Base-by-base conservation (phyloP, 1,140 invertebrate genomes). In the Drosophila trapezifrons region DNA sequence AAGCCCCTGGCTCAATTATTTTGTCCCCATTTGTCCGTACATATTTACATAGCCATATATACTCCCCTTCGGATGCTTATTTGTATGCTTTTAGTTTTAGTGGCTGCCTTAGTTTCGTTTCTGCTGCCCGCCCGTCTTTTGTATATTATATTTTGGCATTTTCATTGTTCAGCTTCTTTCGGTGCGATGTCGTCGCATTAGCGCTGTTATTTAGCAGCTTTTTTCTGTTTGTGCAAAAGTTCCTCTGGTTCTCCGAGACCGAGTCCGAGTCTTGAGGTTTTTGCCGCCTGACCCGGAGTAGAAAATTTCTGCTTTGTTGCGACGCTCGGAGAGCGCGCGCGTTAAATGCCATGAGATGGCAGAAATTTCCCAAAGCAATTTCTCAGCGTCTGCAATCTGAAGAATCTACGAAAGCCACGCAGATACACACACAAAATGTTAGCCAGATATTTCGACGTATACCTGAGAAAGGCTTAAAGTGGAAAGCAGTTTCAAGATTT, bases 341-440 rank as follows among this genome's bases (percentile, higher is more conserved):
- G 46, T 87, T 89, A 87, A 87, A 87, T 87, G 67, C 66, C 79
- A 87, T 87, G 84, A 87, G 72, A 83, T 83, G 80, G 77, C 76
- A 83, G 12, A 83, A 86, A 67, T 76, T 40, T 60, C 45, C 54
- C 54, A 57, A 45, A 62, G 51, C 52, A 13, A 59, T 64, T 80
- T 62, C 38, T 42, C 35, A 10, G 37, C 35, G 54, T 62, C 57
- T 69, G 58, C 73, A 58, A 64, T 76, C 72, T 51, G 22, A 75
- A 58, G 70, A 54, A 75, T 75, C 70, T 75, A 56, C 71, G 25
- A 54, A 17, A 73, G 46, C 46, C 12, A 71, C 32, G 35, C 42
- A 51, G 54, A 42, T 25, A 52, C 27, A 58, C 12, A 58, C 29
- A 32, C 6, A 20, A 32, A 32, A 18, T 35, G 18, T 29, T 64